Conservation (phyloP, 2,888 invertebrate species). For the Amiota communis region DNA sequence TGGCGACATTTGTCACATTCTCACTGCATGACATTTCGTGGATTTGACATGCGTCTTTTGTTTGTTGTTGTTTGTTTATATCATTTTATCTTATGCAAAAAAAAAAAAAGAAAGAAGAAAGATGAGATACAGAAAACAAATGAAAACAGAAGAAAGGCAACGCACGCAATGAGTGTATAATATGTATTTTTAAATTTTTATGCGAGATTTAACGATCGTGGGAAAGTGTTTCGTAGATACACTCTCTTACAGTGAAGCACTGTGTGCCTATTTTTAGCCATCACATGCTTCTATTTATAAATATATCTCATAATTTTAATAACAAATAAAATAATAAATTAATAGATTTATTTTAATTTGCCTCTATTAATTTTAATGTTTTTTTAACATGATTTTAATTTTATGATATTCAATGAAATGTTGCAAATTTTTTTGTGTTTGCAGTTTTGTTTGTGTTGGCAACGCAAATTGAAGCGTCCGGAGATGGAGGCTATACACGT, state of each 20-base stretch:
- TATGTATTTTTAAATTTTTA: constrained; percentile 1
- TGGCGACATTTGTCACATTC: not conserved
- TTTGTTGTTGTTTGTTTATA: not conserved
- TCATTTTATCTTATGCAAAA: not conserved
- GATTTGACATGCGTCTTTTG: constrained; percentile 15
- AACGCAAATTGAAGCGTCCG: constrained; percentile 51
- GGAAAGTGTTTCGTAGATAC: constrained; percentile 54
- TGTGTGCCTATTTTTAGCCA: constrained; percentile 51
- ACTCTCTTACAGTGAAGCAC: constrained; percentile 54
- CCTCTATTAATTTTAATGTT: constrained; percentile 43
- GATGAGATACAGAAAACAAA: not conserved
- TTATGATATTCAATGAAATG: constrained; percentile 21
- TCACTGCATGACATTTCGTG: constrained; percentile 8
- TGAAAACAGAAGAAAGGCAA: not conserved
- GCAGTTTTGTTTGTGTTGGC: constrained; percentile 39
- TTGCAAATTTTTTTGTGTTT: constrained; percentile 43
- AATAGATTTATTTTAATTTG: constrained; percentile 51
- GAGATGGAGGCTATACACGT: constrained; percentile 60
- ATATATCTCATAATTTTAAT: constrained; percentile 23
- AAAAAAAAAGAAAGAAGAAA: not conserved
- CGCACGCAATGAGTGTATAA: not conserved
- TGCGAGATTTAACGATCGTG: constrained; percentile 53
- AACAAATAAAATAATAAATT: constrained; percentile 50
- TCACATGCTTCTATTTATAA: constrained; percentile 22
- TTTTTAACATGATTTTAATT: constrained; percentile 35